Percentiles rank a stretch among this genome's conserved stretches.
Evolutionary conservation across 1,140 invertebrate species (phyloP).

Genomic region (Drosophila biarmipes): DNA sequence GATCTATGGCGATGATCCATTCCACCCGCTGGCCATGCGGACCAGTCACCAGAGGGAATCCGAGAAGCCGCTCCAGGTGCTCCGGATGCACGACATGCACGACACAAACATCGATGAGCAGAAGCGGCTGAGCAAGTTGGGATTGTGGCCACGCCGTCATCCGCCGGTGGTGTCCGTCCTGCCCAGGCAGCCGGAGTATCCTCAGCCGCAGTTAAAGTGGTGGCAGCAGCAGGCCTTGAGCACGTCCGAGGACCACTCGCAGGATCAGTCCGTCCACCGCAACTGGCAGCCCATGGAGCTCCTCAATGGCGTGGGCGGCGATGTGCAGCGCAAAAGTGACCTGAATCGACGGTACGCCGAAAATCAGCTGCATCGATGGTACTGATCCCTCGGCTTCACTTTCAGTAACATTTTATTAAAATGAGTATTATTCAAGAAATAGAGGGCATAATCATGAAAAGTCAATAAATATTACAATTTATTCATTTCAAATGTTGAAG

Average conservation of each 20-base stretch:
- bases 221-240: slow-evolving; percentile 66
- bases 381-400: slow-evolving; percentile 4
- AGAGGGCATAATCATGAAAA: too few species aligned
- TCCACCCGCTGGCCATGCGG: slow-evolving; percentile 45
- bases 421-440: too few species aligned
- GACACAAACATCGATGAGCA: slow-evolving; percentile 69
- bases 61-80: slow-evolving; percentile 38
- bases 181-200: slow-evolving; percentile 41
- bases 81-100: slow-evolving; percentile 45
- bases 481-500: too few species aligned
- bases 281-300: slow-evolving; percentile 65
- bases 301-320: slow-evolving; percentile 50
- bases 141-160: slow-evolving; percentile 50
- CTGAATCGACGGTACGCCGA: slow-evolving; percentile 61
- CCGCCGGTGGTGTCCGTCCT: slow-evolving; percentile 68
- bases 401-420: too few species aligned
- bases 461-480: too few species aligned
- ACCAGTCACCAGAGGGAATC: neutral
- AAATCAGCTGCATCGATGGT: slow-evolving; percentile 44
- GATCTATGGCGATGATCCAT: slow-evolving; percentile 81
- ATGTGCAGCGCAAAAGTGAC: slow-evolving; percentile 62
- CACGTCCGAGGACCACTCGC: slow-evolving; percentile 31
- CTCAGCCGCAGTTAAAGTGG: slow-evolving; percentile 55
- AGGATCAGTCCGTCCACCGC: slow-evolving; percentile 52
- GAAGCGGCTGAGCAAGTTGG: slow-evolving; percentile 63